Base-by-base conservation (phyloP, 1,140 invertebrate genomes). In the Trichonephila clavipes region DNA sequence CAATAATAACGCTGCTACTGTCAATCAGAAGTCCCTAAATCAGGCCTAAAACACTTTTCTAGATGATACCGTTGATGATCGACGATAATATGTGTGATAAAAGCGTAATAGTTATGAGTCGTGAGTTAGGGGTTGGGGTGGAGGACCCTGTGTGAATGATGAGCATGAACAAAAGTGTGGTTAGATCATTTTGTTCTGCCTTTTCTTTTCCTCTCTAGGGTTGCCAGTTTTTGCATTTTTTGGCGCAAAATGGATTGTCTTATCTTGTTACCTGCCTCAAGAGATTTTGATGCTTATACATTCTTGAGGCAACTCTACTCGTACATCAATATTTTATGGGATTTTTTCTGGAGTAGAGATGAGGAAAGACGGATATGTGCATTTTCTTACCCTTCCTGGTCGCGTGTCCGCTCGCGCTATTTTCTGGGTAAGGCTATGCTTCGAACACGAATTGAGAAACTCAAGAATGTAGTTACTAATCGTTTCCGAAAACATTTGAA, bases 1-100 rank as follows among this genome's bases (percentile, higher is more conserved):
- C 64, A 88, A 88, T 88, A 88, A 88, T 88, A 88, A 88, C 64
- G 28, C 64, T 8, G 64, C 87, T 88, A 88, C 87, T 88, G 87
- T 69, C 87, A 88, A 88, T 88, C 87, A 69, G 64, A 28, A 88
- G 87, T 88, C 87, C 34, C 87, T 72, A 88, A 88, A 88, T 88
- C 87, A 24, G 87, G 64, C 28, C 87, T 69, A 88, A 72, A 88
- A 72, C 87, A 88, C 87, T 88, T 88, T 88, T 69, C 87, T 69
- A 44, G 87, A 88, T 88, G 87, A 72, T 88, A 88, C 87, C 87
- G 40, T 28, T 88, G 87, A 87, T 87, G 58, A 64, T 87, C 61
- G 85, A 28, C 18, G 61, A 88, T 88, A 88, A 88, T 69, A 58
- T 24, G 34, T 72, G 64, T 69, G 87, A 88, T 88, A 88, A 88